Evolutionary conservation across 1,140 invertebrate genomes (phyloP).

Genomic region (Heliothis subflexa): DNA sequence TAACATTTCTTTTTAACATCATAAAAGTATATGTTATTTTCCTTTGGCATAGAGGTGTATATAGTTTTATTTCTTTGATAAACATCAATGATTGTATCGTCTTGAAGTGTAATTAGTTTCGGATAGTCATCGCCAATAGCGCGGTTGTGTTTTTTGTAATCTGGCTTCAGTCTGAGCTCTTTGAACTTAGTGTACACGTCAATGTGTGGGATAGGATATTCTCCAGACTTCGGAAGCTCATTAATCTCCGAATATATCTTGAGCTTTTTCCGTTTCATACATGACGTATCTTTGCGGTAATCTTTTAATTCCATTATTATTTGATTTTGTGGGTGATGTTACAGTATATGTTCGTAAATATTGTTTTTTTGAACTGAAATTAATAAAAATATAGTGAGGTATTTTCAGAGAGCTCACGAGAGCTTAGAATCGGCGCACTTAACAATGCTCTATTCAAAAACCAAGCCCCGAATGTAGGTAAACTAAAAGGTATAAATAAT

Average conservation of each 20-base stretch:
- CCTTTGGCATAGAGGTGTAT: not conserved
- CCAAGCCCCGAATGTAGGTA: no score
- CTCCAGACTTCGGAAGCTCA: not conserved
- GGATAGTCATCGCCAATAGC: not conserved
- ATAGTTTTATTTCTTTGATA: not conserved
- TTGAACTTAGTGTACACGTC: not conserved
- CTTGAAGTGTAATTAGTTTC: not conserved
- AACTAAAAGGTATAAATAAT: no score
- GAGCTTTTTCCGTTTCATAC: not conserved
- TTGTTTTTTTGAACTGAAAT: not conserved
- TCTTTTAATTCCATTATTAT: conserved; percentile 1
- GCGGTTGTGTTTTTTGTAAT: not conserved
- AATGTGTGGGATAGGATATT: not conserved
- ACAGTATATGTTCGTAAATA: conserved; percentile 1
- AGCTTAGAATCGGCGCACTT: no score
- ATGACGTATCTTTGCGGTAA: not conserved
- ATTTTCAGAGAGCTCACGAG: no score
- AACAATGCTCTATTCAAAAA: no score
- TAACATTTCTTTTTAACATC: not conserved
- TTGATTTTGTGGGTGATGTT: not conserved
- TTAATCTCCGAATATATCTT: not conserved
- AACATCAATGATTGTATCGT: not conserved
- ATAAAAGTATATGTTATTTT: not conserved
- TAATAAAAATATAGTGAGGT: not conserved
- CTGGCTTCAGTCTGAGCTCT: not conserved